These are phyloP conservation scores for Meghimatium bilineatum DNA, from an alignment of 2,888 invertebrate species.

Conservation along the genomic window DNA sequence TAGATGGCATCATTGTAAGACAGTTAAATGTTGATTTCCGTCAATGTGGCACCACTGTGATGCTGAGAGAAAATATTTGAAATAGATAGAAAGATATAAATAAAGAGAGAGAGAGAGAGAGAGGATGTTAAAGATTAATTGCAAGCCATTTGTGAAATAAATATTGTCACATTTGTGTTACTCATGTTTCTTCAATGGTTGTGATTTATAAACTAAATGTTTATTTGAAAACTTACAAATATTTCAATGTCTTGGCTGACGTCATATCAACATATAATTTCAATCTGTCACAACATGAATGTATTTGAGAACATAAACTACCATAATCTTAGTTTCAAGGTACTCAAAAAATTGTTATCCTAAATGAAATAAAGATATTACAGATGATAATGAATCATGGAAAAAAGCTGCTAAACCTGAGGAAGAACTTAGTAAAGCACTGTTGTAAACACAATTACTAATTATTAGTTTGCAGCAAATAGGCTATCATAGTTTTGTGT, in stretches of 20 bases:
- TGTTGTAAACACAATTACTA: too few species aligned
- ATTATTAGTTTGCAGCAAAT: too few species aligned
- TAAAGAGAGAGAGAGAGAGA: not conserved
- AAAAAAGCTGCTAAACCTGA: too few species aligned
- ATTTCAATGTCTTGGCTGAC: not conserved
- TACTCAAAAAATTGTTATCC: too few species aligned
- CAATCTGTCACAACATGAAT: too few species aligned
- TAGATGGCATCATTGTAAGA: not conserved
- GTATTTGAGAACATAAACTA: too few species aligned
- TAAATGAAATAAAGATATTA: too few species aligned
- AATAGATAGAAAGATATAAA: not conserved
- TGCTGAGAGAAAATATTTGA: not conserved
- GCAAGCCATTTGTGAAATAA: not conserved
- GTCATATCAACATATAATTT: too few species aligned
- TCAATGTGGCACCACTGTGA: not conserved
- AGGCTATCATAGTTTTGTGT: too few species aligned
- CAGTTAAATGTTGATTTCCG: not conserved
- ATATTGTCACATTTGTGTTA: conserved; percentile 33
- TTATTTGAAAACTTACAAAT: conserved; percentile 11
- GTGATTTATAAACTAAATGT: conserved; percentile 35
- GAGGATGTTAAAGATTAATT: not conserved
- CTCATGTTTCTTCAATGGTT: conserved; percentile 35
- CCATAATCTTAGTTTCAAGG: too few species aligned
- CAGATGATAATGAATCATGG: too few species aligned
- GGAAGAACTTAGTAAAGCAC: too few species aligned